Base-by-base conservation (phyloP, 2,797 vertebrate genomes). In the Microctenopoma lineatum region DNA sequence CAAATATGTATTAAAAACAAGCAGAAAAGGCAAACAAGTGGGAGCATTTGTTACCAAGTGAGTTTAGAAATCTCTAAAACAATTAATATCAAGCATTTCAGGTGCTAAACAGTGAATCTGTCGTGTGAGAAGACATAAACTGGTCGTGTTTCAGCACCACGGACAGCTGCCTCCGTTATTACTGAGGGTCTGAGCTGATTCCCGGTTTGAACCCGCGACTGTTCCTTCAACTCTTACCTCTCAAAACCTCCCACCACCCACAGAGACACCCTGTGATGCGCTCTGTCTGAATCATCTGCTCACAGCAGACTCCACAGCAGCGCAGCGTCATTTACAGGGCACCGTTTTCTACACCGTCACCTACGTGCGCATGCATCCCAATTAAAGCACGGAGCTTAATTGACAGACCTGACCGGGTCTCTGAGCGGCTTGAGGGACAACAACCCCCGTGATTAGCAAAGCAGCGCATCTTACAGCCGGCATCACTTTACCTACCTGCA, bases 81-180 rank as follows among this genome's bases (percentile, higher is more conserved):
- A 10, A 36, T 11, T 11, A 36, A 11, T 36, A 10, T 36, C 8
- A 36, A 36, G 36, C 10, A 6, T 7, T 6, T 1, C 1, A 6
- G 29, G 36, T 36, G 11, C 46, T 2, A 39, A 8, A 54, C 15
- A 14, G 7, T 25, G 4, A 2, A 48, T 69, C 21, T 52, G 11
- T 8, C 25, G 26, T 21, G 34, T 15, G 13, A 41, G 50, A 59
- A 75, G 0, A 8, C 3, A 4, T 8, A 48, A 32, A 18, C 3
- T 4, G 10, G 67, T 36, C 12, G 39, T 67, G 45, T 56, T 87
- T 92, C 92, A 95, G 95, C 57, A 95, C 94, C 90, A 45, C 32
- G 88, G 94, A 95, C 90, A 95, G 95, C 72, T 39, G 41, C 78
- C 53, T 51, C 3, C 26, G 36, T 32, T 41, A 16, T 7, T 41